A percentile compares a stretch with the other conserved stretches of the same genome.
These are phyloP conservation scores for Halictus quadricinctus DNA, from an alignment of 2,888 invertebrate genomes.

Conservation along the genomic window DNA sequence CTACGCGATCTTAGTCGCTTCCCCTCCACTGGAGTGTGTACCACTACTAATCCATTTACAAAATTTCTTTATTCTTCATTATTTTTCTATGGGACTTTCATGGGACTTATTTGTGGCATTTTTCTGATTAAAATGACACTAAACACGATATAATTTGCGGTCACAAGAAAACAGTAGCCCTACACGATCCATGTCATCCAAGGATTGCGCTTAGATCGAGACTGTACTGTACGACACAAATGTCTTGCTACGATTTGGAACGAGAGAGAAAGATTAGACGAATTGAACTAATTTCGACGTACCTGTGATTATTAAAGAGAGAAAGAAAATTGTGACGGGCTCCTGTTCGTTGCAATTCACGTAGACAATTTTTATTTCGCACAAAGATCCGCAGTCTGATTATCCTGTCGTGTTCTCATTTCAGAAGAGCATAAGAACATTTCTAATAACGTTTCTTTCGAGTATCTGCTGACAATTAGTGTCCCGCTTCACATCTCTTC, in stretches of 20 bases:
- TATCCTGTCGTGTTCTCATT: not conserved
- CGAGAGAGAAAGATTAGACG: not conserved
- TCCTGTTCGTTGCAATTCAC: not conserved
- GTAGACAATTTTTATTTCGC: no score
- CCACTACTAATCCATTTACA: no score
- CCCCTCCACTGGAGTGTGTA: no score
- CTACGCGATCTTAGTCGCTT: no score
- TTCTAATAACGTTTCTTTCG: not conserved
- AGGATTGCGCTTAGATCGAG: no score
- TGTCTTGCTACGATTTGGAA: not conserved
- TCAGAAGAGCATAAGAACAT: not conserved
- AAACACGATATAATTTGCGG: no score
- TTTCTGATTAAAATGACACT: no score
- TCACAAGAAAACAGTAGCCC: no score
- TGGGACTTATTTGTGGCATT: no score
- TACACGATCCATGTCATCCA: no score
- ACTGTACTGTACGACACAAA: not conserved
- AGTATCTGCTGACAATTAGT: not conserved
- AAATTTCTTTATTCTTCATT: no score
- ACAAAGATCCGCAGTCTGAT: not conserved
- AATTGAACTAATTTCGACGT: not conserved
- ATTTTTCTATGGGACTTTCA: no score
- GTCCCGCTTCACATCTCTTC: not conserved
- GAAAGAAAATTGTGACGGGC: not conserved
- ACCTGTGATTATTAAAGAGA: not conserved